A percentile compares a stretch with the other conserved stretches of the same genome.
Conservation (phyloP, 1,140 invertebrate genomes). For the Meloidogyne hapla region DNA sequence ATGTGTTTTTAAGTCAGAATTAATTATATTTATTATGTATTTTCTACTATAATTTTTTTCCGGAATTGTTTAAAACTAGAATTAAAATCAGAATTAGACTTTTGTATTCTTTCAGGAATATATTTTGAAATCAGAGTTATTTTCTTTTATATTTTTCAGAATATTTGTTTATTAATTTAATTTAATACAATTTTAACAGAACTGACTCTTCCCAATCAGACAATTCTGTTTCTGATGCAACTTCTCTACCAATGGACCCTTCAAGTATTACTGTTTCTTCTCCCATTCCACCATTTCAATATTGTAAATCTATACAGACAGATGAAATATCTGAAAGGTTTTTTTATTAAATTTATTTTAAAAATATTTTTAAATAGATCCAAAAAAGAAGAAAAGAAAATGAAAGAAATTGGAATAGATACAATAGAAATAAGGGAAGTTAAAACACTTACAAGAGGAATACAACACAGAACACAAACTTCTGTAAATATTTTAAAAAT, state of each 20-base stretch:
- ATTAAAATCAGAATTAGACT: too few species aligned
- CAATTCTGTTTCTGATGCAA: slow-evolving; percentile 61
- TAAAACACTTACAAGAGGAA: not conserved
- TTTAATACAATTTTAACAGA: slow-evolving; percentile 6
- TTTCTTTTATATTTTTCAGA: too few species aligned
- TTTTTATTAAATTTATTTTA: not conserved
- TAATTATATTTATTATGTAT: too few species aligned
- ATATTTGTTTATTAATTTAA: too few species aligned
- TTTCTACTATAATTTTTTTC: too few species aligned
- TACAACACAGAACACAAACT: not conserved
- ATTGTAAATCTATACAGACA: not conserved
- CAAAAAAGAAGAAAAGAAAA: not conserved
- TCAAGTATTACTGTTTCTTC: slow-evolving; percentile 31
- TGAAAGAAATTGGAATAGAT: slow-evolving; percentile 18
- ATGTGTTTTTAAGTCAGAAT: too few species aligned
- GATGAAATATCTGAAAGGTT: not conserved
- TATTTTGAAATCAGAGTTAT: slow-evolving; percentile 6
- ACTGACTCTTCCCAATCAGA: slow-evolving; percentile 13
- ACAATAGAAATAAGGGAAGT: not conserved
- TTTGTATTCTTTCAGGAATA: not conserved
- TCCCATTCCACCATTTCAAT: slow-evolving; percentile 1
- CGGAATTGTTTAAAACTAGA: too few species aligned
- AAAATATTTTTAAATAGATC: not conserved
- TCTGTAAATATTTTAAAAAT: not conserved
- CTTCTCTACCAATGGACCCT: slow-evolving; percentile 59